Percentiles rank a stretch among this genome's conserved stretches.
These are phyloP conservation scores for Sisyra nigra DNA, from an alignment of 2,888 invertebrate genomes.

Conservation along the genomic window DNA sequence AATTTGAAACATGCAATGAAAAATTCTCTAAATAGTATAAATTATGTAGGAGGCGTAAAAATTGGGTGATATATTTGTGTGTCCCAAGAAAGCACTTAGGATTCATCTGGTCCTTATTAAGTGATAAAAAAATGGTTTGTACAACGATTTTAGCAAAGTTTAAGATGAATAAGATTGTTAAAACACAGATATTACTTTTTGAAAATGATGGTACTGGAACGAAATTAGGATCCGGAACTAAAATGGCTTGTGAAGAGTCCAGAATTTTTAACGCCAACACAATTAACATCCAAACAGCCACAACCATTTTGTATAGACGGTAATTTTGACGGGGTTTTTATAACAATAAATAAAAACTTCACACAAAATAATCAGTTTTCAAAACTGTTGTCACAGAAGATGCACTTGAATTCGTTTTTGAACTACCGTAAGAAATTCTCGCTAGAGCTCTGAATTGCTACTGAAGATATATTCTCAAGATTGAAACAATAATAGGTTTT, in stretches of 20 bases:
- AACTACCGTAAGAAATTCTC: neutral
- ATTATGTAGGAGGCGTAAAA: no score
- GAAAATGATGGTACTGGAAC: neutral
- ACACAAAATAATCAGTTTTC: neutral
- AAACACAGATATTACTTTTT: neutral
- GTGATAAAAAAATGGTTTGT: no score
- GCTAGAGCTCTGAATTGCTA: conserved; percentile 3
- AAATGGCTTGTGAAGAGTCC: conserved; percentile 18
- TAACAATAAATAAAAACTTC: neutral
- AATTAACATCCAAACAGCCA: conserved; percentile 24
- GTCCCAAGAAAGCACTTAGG: no score
- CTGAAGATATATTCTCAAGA: neutral
- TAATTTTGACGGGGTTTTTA: no score
- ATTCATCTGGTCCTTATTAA: no score
- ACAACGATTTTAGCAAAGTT: no score
- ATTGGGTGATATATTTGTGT: no score
- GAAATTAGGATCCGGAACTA: conserved; percentile 19
- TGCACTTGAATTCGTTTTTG: neutral
- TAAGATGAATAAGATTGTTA: no score
- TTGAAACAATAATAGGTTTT: no score
- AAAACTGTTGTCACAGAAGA: neutral
- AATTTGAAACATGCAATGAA: no score
- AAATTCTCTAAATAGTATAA: no score
- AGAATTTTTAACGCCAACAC: conserved; percentile 23
- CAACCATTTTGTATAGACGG: conserved; percentile 16